A percentile compares a stretch with the other conserved stretches of the same genome.
These are phyloP conservation scores for Rhegmatorhina hoffmannsi DNA, from an alignment of 2,113 vertebrate genomes.

Conservation along the genomic window DNA sequence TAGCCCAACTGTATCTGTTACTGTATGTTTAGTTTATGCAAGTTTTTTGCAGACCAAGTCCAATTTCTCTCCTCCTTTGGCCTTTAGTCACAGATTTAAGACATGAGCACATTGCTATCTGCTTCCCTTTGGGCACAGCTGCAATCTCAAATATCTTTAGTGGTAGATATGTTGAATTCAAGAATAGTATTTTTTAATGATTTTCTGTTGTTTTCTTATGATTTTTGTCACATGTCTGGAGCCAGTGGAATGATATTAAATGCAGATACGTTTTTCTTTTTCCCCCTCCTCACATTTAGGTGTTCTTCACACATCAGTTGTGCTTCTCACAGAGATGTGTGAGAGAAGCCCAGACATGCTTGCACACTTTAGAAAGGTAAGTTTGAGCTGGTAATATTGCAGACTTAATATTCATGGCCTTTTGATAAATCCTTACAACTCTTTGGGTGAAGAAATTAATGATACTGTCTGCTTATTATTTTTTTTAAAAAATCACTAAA, in stretches of 20 bases:
- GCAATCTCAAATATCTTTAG: background rate
- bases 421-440: background rate
- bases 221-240: background rate
- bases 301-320: conserved; percentile 98
- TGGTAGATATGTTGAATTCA: background rate
- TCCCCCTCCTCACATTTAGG: conserved; percentile 66
- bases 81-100: background rate
- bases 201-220: background rate
- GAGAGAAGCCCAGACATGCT: conserved; percentile 99
- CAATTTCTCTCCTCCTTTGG: background rate
- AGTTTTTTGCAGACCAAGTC: background rate
- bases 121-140: background rate
- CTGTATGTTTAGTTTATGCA: background rate
- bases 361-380: conserved; percentile 97
- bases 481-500: background rate
- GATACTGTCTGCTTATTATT: background rate
- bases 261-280: background rate
- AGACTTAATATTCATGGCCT: background rate
- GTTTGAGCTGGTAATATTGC: background rate
- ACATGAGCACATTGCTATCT: background rate
- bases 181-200: background rate
- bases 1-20: background rate
- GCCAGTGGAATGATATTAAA: background rate
- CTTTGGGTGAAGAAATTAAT: background rate
- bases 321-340: conserved; percentile 99